phyloP scores from a whole-genome alignment of 2,888 invertebrate genomes.

The Cephonodes hylas region DNA sequence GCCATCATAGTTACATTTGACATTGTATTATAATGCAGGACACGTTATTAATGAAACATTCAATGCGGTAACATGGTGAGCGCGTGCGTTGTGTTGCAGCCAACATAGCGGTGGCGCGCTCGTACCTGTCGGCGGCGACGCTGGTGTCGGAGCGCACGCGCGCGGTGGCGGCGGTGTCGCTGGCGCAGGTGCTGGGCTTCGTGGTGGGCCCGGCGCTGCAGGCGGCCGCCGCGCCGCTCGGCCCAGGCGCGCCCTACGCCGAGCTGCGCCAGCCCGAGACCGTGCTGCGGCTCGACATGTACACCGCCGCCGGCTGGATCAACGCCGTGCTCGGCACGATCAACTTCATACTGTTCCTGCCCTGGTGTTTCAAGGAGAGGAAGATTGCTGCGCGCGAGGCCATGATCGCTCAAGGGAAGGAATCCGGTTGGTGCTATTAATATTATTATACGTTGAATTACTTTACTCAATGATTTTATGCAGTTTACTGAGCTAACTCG shows the following conservation, averaged over 20 bases:
- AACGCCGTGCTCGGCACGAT: slow-evolving; percentile 87
- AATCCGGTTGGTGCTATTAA: slow-evolving; percentile 68
- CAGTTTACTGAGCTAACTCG: too few relatives aligned
- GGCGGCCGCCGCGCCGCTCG: slow-evolving; percentile 89
- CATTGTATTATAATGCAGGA: too few relatives aligned
- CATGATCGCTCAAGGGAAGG: slow-evolving; percentile 86
- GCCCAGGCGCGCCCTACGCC: slow-evolving; percentile 73
- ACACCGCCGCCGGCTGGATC: slow-evolving; percentile 92
- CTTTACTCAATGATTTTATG: too few relatives aligned
- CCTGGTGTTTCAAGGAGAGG: slow-evolving; percentile 87
- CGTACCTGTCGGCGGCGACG: slow-evolving; percentile 93
- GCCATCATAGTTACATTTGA: too few relatives aligned
- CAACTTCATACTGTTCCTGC: slow-evolving; percentile 88
- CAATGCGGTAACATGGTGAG: neutral
- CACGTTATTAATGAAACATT: too few relatives aligned
- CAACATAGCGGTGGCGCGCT: slow-evolving; percentile 91
- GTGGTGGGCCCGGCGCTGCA: slow-evolving; percentile 92
- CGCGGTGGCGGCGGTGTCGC: slow-evolving; percentile 90
- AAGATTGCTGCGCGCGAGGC: slow-evolving; percentile 90
- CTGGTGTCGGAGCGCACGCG: slow-evolving; percentile 88
- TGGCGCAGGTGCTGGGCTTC: slow-evolving; percentile 93
- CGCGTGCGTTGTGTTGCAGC: slow-evolving; percentile 67
- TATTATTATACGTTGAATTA: neutral
- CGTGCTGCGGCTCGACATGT: slow-evolving; percentile 89
- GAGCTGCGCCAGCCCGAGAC: slow-evolving; percentile 76